A percentile compares a stretch with the other conserved stretches of the same genome.
Evolutionary conservation across 1,140 invertebrate genomes (phyloP).

Genomic region (Drosophila bipectinata): DNA sequence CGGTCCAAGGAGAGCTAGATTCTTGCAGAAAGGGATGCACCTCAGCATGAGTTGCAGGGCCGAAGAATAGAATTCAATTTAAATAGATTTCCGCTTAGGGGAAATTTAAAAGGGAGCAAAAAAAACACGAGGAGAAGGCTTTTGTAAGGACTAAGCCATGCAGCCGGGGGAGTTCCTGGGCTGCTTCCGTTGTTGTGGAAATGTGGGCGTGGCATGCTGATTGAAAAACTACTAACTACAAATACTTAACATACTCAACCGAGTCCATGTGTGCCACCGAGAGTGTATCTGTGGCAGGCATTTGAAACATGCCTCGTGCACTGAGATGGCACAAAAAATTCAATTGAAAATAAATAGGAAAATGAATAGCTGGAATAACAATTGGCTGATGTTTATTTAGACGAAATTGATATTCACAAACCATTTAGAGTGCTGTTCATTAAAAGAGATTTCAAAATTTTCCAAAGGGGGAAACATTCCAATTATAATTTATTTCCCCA

Average conservation of each 20-base stretch:
- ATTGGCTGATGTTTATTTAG: constrained; percentile 23
- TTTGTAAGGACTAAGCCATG: constrained; percentile 65
- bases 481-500: not conserved
- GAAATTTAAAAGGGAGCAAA: constrained; percentile 69
- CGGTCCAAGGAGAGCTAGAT: constrained; percentile 9
- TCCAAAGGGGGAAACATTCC: constrained; percentile 2
- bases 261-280: constrained; percentile 4
- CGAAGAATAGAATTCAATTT: constrained; percentile 79
- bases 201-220: constrained; percentile 61
- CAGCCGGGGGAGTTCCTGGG: constrained; percentile 15
- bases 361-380: constrained; percentile 36
- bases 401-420: constrained; percentile 48
- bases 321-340: constrained; percentile 43
- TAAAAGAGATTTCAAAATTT: constrained; percentile 8
- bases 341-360: constrained; percentile 47
- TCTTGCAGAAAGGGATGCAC: constrained; percentile 39
- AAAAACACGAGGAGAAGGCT: constrained; percentile 53
- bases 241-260: constrained; percentile 53
- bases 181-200: constrained; percentile 35
- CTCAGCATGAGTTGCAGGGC: constrained; percentile 64
- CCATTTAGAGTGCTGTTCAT: constrained; percentile 7
- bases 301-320: constrained; percentile 46
- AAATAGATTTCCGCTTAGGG: constrained; percentile 83
- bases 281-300: constrained; percentile 13
- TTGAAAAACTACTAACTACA: constrained; percentile 81